Percentiles rank a stretch among this genome's conserved stretches.
Conservation (phyloP, 2,797 vertebrate species). For the Acipenser ruthenus region DNA sequence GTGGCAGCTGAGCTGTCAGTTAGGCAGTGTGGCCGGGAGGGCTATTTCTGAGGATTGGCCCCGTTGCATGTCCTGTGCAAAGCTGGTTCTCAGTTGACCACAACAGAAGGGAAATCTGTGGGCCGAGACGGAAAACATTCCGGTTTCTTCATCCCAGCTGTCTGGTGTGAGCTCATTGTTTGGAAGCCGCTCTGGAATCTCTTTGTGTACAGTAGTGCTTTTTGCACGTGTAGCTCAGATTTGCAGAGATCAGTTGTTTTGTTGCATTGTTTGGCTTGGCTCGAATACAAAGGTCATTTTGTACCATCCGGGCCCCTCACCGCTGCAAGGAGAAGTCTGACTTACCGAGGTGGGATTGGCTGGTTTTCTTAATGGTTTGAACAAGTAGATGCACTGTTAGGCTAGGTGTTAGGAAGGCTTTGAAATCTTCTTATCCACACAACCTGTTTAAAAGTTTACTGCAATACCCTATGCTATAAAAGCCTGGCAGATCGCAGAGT, state of each 20-base stretch:
- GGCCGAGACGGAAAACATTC: conserved; percentile 45
- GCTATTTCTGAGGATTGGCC: not conserved
- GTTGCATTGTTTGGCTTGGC: not conserved
- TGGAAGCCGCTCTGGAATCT: conserved; percentile 47
- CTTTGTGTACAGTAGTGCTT: conserved; percentile 31
- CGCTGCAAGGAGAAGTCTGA: not conserved
- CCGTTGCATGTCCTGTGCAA: conserved; percentile 38
- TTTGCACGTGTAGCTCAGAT: conserved; percentile 13
- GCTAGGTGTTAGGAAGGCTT: conserved; percentile 7
- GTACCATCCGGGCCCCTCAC: not conserved
- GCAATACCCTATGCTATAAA: too few relatives aligned
- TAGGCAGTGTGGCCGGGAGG: not conserved
- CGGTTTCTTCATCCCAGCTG: conserved; percentile 32
- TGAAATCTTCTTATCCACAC: too few relatives aligned
- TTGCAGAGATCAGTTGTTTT: too few relatives aligned
- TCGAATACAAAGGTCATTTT: too few relatives aligned
- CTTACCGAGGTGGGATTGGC: conserved; percentile 19
- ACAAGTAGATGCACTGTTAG: conserved; percentile 32
- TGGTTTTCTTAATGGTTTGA: conserved; percentile 21
- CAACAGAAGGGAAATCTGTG: conserved; percentile 37
- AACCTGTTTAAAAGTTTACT: too few relatives aligned
- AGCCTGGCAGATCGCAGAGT: too few relatives aligned
- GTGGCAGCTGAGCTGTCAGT: too few relatives aligned
- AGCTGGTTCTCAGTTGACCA: conserved; percentile 50
- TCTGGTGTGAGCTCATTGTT: conserved; percentile 57